Percentiles rank a stretch among this genome's conserved stretches.
Evolutionary conservation across 2,113 vertebrate genomes (phyloP).

Genomic region (Orcinus orca): DNA sequence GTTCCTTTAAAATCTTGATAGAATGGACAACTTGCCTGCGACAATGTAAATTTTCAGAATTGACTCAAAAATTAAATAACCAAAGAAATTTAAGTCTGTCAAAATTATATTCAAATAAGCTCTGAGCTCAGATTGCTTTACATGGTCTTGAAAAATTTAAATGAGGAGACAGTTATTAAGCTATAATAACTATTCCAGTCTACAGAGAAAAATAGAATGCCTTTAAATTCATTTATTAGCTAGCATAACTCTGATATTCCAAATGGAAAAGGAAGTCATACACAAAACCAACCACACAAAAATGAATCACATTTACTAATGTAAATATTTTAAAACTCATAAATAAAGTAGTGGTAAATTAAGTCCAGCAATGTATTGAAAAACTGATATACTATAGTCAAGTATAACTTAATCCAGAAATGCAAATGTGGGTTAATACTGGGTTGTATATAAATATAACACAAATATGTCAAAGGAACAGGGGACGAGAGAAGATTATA

Average conservation of each 20-base stretch:
- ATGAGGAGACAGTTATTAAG: neutral
- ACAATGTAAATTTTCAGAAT: neutral
- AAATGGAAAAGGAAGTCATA: slow-evolving; percentile 26
- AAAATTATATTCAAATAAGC: slow-evolving; percentile 26
- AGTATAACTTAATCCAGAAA: neutral
- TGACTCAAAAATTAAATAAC: neutral
- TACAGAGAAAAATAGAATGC: neutral
- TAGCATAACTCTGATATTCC: neutral
- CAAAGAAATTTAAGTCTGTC: neutral
- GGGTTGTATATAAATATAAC: neutral
- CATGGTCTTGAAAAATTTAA: neutral
- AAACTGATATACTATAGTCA: neutral
- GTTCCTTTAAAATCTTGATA: neutral
- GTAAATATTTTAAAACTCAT: neutral
- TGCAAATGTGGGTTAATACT: neutral
- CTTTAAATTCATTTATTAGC: neutral
- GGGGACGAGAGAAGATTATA: neutral
- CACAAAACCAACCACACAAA: neutral
- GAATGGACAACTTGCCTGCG: neutral
- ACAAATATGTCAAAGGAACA: neutral
- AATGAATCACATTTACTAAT: neutral
- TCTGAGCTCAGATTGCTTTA: neutral
- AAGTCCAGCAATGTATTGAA: neutral
- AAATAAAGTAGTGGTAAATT: neutral
- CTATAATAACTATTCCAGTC: neutral